phyloP scores from a whole-genome alignment of 2,113 vertebrate genomes.

The Semicossyphus pulcher region DNA sequence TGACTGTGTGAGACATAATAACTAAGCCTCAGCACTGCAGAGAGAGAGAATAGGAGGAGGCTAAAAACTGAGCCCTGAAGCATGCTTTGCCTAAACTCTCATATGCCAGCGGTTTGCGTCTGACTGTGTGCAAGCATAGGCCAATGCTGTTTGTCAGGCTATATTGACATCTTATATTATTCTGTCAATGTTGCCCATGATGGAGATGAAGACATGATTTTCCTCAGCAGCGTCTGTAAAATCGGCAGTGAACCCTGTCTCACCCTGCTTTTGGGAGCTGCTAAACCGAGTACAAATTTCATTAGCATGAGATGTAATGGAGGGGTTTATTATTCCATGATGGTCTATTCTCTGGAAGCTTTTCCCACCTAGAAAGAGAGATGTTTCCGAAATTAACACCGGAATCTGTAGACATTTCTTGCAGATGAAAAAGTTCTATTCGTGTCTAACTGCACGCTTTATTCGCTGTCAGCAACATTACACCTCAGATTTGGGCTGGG shows the following conservation, averaged over 20 bases:
- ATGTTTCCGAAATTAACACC: constrained; percentile 6
- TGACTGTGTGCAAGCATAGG: not conserved
- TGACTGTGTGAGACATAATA: constrained; percentile 24
- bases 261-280: constrained; percentile 12
- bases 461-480: no score
- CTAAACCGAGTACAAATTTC: constrained; percentile 10
- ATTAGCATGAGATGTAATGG: constrained; percentile 13
- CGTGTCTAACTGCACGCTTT: not conserved
- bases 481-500: no score
- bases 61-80: not conserved
- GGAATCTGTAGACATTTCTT: not conserved
- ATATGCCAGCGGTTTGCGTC: not conserved
- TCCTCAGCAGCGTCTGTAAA: not conserved
- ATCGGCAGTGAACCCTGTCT: constrained; percentile 13
- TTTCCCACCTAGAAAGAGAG: not conserved
- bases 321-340: constrained; percentile 18
- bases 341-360: not conserved
- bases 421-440: not conserved
- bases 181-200: not conserved
- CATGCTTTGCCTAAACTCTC: not conserved
- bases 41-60: not conserved
- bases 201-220: constrained; percentile 24
- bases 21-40: constrained; percentile 2
- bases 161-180: constrained; percentile 16
- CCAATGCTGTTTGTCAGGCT: not conserved